Base-by-base conservation (phyloP, 2,113 vertebrate genomes). In the Xenotilapia flavipinnis region DNA sequence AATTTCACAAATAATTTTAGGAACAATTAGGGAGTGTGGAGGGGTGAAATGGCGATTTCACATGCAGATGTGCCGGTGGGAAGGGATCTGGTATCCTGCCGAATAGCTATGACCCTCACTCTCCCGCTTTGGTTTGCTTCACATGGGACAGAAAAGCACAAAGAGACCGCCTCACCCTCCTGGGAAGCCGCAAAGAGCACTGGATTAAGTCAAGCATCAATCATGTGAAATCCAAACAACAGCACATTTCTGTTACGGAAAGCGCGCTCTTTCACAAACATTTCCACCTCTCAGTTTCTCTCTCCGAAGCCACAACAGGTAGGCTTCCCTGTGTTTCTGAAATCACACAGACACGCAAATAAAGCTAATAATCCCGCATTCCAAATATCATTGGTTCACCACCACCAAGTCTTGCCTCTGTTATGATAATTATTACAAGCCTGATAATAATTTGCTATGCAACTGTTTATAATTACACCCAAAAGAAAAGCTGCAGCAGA, bases 1-100 rank as follows among this genome's bases (percentile, higher is more conserved):
- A 97, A 97, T 98, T 97, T 98, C 97, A 98, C 97, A 98, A 98
- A 98, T 97, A 97, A 97, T 97, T 98, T 97, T 97, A 96, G 96
- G 95, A 97, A 97, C 98, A 98, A 98, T 98, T 98, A 98, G 96
- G 97, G 96, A 97, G 97, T 97, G 97, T 97, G 97, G 95, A 96
- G 93, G 98, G 97, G 97, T 98, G 97, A 98, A 99, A 98, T 97
- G 97, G 97, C 97, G 87, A 98, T 98, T 98, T 98, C 97, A 97
- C 97, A 97, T 96, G 96, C 96, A 93, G 96, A 94, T 94, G 94
- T 88, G 94, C 92, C 95, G 95, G 94, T 96, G 95, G 95, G 95
- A 94, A 95, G 94, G 62, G 96, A 97, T 96, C 96, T 97, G 97
- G 91, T 91, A 94, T 93, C 92, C 92, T 90, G 91, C 91, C 88